Evolutionary conservation across 1,140 invertebrate genomes (phyloP).

Genomic region (Ptiloglossa arizonensis): DNA sequence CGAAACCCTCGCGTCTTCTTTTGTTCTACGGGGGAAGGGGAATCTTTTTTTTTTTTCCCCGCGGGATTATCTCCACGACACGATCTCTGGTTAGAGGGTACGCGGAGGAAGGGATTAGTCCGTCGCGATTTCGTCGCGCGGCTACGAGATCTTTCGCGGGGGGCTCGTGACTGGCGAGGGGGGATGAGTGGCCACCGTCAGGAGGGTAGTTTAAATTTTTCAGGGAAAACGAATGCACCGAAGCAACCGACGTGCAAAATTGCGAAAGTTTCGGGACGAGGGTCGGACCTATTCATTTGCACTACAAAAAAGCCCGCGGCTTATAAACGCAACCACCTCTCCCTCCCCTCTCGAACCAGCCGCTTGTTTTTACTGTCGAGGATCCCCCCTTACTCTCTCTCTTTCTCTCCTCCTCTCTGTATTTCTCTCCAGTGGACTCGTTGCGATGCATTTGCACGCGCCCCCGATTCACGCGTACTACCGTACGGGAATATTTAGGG

Average conservation of each 20-base stretch:
- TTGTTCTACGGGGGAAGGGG: background rate
- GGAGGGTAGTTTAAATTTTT: slow-evolving; percentile 12
- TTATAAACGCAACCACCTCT: slow-evolving; percentile 15
- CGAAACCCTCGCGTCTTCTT: background rate
- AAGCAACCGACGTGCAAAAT: slow-evolving; percentile 45
- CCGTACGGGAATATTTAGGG: slow-evolving; percentile 52
- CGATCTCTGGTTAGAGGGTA: slow-evolving; percentile 3
- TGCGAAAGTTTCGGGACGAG: slow-evolving; percentile 56
- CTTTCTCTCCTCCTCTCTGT: background rate
- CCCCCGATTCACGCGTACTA: slow-evolving; percentile 33
- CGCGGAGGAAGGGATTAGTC: background rate
- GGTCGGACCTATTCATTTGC: slow-evolving; percentile 37
- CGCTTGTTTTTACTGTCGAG: slow-evolving; percentile 32
- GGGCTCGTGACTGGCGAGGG: background rate
- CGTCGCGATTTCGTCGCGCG: background rate
- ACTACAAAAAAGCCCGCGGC: slow-evolving; percentile 56
- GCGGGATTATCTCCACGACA: slow-evolving; percentile 13
- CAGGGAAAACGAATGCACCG: slow-evolving; percentile 36
- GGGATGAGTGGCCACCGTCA: background rate
- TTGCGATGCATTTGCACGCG: slow-evolving; percentile 48
- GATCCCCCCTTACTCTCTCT: background rate
- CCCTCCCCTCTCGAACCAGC: background rate
- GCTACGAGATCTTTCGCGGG: background rate
- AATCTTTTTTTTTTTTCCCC: background rate
- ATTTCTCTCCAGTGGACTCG: slow-evolving; percentile 22